These are phyloP conservation scores for Labrus mixtus DNA, from an alignment of 2,113 vertebrate genomes.

Conservation along the genomic window DNA sequence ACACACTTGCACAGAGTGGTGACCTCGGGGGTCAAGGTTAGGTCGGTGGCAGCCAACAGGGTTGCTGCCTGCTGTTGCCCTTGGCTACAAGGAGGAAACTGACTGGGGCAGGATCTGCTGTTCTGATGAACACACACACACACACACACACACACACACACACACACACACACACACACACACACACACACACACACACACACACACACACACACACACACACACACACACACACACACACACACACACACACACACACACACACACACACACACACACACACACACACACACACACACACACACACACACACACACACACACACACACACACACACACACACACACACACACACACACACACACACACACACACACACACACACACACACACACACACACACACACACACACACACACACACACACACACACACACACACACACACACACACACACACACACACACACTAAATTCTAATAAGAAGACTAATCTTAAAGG, in stretches of 20 bases:
- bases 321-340: neutral
- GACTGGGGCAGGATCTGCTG: constrained; percentile 56
- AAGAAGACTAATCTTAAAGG: no score
- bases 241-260: neutral
- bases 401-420: neutral
- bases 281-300: neutral
- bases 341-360: constrained; percentile 2
- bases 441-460: neutral
- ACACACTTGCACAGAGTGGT: constrained; percentile 47
- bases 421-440: constrained; percentile 2
- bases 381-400: constrained; percentile 2
- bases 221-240: constrained; percentile 2
- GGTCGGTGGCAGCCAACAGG: constrained; percentile 65
- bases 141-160: neutral
- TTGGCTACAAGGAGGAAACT: constrained; percentile 63
- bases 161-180: no score
- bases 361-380: neutral
- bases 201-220: neutral
- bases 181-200: constrained; percentile 2
- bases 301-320: constrained; percentile 2
- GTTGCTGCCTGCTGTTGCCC: constrained; percentile 69
- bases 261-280: constrained; percentile 2
- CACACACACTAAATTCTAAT: no score
- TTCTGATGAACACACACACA: constrained; percentile 14
- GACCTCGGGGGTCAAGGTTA: constrained; percentile 78